Conservation (phyloP, 2,888 invertebrate species). For the Chaetogeoica ovagalla region DNA sequence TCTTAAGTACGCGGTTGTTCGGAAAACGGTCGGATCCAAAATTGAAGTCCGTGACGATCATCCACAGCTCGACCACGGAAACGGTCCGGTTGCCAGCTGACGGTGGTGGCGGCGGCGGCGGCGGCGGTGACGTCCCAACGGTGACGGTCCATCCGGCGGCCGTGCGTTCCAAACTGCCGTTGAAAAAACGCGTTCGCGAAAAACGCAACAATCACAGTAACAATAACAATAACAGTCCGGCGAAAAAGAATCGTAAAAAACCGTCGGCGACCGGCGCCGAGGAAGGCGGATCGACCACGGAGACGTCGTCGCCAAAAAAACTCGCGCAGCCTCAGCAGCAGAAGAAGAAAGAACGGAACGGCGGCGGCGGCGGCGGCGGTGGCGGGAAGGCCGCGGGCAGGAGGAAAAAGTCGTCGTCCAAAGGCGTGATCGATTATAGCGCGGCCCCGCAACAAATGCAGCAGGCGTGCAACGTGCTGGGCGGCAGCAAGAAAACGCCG, state of each 20-base stretch:
- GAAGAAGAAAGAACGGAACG: conserved; percentile 60
- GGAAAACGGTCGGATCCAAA: conserved; percentile 80
- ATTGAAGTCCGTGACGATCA: conserved; percentile 83
- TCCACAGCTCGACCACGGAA: conserved; percentile 87
- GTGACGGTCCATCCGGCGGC: conserved; percentile 81
- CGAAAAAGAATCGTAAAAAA: conserved; percentile 59
- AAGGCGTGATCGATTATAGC: conserved; percentile 80
- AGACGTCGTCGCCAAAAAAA: conserved; percentile 64
- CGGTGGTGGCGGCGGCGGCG: conserved; percentile 66
- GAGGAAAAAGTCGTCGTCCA: conserved; percentile 61
- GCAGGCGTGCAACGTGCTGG: conserved; percentile 60
- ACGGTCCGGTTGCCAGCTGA: conserved; percentile 72
- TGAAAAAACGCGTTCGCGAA: conserved; percentile 76
- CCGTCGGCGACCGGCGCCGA: conserved; percentile 57
- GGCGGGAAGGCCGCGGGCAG: background rate
- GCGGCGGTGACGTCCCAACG: conserved; percentile 63
- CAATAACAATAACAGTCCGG: conserved; percentile 52
- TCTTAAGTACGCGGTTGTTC: conserved; percentile 77
- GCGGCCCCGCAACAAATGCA: conserved; percentile 60
- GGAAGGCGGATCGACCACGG: conserved; percentile 58
- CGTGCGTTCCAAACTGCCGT: conserved; percentile 81
- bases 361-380: too few relatives aligned
- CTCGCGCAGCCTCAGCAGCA: conserved; percentile 60
- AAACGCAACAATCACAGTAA: conserved; percentile 53
- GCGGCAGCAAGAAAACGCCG: conserved; percentile 57